Evolutionary conservation across 2,113 vertebrate genomes (phyloP).

Genomic region (Paratilapia polleni): DNA sequence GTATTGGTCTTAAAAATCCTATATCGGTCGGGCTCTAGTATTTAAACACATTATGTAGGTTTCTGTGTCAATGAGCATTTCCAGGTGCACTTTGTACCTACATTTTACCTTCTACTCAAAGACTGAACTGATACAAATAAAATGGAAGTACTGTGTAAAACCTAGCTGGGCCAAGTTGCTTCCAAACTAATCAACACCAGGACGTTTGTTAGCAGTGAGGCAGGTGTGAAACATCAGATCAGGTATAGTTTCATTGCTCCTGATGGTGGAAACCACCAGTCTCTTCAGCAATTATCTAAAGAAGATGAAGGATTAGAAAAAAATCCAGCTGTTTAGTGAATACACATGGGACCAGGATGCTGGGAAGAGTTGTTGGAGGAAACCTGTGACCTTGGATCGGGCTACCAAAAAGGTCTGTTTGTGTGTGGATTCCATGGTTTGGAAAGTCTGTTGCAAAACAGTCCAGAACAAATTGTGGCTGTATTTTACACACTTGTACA

Average conservation of each 20-base stretch:
- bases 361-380: slow-evolving; percentile 27
- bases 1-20: too few relatives aligned
- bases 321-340: neutral
- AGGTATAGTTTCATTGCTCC: neutral
- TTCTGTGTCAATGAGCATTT: neutral
- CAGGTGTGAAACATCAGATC: neutral
- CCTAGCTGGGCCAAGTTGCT: neutral
- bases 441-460: slow-evolving; percentile 18
- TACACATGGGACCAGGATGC: slow-evolving; percentile 30
- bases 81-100: neutral
- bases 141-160: neutral
- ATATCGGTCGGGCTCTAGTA: neutral
- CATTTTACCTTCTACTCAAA: neutral
- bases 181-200: neutral
- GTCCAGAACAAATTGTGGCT: neutral
- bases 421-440: neutral
- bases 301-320: neutral
- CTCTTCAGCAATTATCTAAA: neutral
- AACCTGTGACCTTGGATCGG: slow-evolving; percentile 24
- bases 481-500: neutral
- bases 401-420: neutral
- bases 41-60: neutral
- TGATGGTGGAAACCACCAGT: neutral
- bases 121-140: too few relatives aligned
- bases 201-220: neutral